phyloP scores from a whole-genome alignment of 2,113 vertebrate species.

The Carettochelys insculpta region DNA sequence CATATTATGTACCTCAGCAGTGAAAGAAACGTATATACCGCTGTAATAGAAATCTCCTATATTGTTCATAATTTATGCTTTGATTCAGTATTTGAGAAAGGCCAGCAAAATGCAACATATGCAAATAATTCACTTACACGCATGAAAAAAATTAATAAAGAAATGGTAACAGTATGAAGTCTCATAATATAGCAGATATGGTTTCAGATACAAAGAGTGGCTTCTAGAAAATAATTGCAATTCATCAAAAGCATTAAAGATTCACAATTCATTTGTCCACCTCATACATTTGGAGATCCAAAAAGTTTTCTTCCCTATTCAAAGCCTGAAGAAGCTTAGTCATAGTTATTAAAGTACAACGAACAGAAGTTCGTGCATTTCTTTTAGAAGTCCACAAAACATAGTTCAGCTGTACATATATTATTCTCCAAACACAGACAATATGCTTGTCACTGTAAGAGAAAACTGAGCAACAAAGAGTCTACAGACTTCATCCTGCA shows the following conservation, averaged over 20 bases:
- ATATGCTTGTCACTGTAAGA: background rate
- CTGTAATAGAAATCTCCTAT: fast-evolving
- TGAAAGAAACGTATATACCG: too few species aligned
- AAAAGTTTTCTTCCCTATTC: background rate
- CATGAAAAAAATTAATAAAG: fast-evolving
- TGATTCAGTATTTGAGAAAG: background rate
- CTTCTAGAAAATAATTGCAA: background rate
- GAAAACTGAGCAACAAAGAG: background rate
- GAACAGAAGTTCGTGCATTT: background rate
- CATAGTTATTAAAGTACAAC: background rate
- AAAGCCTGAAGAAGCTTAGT: background rate
- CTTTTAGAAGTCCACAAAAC: background rate
- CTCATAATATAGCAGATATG: too few species aligned
- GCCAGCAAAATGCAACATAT: background rate
- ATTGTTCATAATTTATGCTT: background rate
- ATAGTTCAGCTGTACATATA: fast-evolving
- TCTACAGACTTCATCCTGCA: background rate
- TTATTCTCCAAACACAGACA: background rate
- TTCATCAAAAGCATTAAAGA: background rate
- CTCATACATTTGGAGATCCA: background rate
- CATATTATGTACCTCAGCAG: fast-evolving
- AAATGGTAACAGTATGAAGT: background rate
- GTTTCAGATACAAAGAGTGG: background rate
- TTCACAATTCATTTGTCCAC: background rate
- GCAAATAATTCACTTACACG: background rate